Evolutionary conservation across 1,140 invertebrate genomes (phyloP).

Genomic region (Zaprionus gabonicus): DNA sequence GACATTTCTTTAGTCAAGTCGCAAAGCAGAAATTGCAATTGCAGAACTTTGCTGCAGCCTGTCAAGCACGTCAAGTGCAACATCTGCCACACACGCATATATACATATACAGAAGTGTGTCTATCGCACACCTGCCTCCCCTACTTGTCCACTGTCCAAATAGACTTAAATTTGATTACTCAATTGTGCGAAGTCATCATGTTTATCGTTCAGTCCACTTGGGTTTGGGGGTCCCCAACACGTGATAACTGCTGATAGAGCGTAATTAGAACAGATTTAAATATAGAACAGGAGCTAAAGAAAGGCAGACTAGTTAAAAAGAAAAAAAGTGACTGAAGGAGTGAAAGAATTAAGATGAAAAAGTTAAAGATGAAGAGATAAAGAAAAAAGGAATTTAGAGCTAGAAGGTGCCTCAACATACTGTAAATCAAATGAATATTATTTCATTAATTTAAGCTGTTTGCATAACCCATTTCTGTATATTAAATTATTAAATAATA

Average conservation of each 20-base stretch:
- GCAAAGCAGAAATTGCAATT: conserved; percentile 6
- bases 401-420: no score
- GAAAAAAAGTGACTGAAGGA: neutral
- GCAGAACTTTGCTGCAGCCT: conserved; percentile 3
- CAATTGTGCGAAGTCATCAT: conserved; percentile 3
- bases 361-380: neutral
- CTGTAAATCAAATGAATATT: no score
- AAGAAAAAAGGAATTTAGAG: no score
- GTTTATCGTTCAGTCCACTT: conserved; percentile 8
- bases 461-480: no score
- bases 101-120: neutral
- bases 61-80: neutral
- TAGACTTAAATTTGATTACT: conserved; percentile 11
- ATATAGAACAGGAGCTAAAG: conserved; percentile 11
- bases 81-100: neutral
- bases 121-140: neutral
- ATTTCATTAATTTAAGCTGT: no score
- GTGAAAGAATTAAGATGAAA: neutral
- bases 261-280: conserved; percentile 17
- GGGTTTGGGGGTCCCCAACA: conserved; percentile 3
- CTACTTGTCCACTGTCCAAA: conserved; percentile 4
- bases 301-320: neutral
- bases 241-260: conserved; percentile 28
- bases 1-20: conserved; percentile 2
- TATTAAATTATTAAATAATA: no score